Evolutionary conservation across 2,888 invertebrate species (phyloP).

Genomic region (Xylocampa areola): DNA sequence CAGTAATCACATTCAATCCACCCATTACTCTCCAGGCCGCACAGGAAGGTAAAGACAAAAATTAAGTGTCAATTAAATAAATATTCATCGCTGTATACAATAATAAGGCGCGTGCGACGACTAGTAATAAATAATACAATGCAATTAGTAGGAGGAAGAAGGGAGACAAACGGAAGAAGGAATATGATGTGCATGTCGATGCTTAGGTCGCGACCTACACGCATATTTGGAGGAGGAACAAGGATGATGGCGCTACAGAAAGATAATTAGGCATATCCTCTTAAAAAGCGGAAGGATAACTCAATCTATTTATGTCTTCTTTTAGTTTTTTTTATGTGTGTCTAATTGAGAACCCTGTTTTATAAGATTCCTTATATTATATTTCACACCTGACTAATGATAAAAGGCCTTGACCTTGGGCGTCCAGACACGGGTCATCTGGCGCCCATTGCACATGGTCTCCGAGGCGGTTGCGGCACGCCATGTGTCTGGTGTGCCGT

Average conservation of each 20-base stretch:
- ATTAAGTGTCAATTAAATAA: conserved; percentile 49
- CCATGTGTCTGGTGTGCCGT: no score
- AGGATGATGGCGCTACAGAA: conserved; percentile 40
- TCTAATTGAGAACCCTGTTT: no score
- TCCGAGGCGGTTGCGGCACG: no score
- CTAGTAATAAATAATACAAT: conserved; percentile 21
- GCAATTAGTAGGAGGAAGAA: conserved; percentile 48
- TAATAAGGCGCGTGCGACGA: conserved; percentile 37
- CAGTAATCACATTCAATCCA: not conserved
- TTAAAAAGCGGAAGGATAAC: conserved; percentile 15
- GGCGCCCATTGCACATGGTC: no score
- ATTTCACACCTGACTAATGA: no score
- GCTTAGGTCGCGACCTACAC: conserved; percentile 48
- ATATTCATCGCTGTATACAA: conserved; percentile 49
- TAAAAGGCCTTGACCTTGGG: no score
- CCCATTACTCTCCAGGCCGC: conserved; percentile 1
- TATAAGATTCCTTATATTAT: no score
- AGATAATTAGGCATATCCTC: conserved; percentile 50
- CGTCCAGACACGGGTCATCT: no score
- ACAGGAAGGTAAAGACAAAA: conserved; percentile 46
- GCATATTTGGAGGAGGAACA: conserved; percentile 45
- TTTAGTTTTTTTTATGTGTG: no score
- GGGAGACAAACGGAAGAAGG: conserved; percentile 27
- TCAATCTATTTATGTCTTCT: no score
- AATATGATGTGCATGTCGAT: conserved; percentile 14